Conservation (phyloP, 1,140 invertebrate species). For the Drosophila bipectinata region DNA sequence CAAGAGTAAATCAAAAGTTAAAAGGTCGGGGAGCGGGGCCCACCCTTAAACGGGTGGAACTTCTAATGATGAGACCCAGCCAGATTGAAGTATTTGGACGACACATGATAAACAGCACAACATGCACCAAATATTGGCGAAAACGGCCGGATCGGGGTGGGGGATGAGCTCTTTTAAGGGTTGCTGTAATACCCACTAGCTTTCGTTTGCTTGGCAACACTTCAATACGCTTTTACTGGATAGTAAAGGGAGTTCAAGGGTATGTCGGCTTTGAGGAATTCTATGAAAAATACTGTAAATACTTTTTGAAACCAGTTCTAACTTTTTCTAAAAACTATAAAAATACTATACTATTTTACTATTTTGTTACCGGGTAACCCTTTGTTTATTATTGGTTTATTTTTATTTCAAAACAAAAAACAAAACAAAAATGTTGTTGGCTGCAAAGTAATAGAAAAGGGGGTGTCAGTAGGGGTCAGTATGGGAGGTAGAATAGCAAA, state of each 20-base stretch:
- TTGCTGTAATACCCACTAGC: slow-evolving; percentile 49
- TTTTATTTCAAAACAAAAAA: slow-evolving; percentile 47
- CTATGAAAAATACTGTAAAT: background rate
- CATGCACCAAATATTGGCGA: slow-evolving; percentile 14
- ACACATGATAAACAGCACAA: slow-evolving; percentile 54
- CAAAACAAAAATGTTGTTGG: slow-evolving; percentile 50
- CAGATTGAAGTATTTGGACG: slow-evolving; percentile 46
- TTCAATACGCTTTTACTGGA: slow-evolving; percentile 36
- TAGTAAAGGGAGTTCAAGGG: slow-evolving; percentile 15
- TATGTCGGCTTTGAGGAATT: background rate
- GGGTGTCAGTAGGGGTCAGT: background rate
- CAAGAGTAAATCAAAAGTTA: slow-evolving; percentile 33
- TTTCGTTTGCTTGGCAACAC: slow-evolving; percentile 64
- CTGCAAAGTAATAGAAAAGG: slow-evolving; percentile 1
- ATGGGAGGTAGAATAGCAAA: slow-evolving; percentile 1
- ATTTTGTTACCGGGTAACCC: slow-evolving; percentile 3
- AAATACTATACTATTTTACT: no score
- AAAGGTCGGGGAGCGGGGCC: background rate
- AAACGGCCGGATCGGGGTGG: slow-evolving; percentile 15
- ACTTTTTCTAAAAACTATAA: background rate
- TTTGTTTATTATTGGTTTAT: background rate
- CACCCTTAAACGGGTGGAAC: slow-evolving; percentile 61
- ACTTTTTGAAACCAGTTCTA: background rate
- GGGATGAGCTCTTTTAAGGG: slow-evolving; percentile 51
- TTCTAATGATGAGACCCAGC: slow-evolving; percentile 39